Percentiles rank a stretch among this genome's conserved stretches.
These are phyloP conservation scores for Peribatodes rhomboidaria DNA, from an alignment of 2,888 invertebrate genomes.

Conservation along the genomic window DNA sequence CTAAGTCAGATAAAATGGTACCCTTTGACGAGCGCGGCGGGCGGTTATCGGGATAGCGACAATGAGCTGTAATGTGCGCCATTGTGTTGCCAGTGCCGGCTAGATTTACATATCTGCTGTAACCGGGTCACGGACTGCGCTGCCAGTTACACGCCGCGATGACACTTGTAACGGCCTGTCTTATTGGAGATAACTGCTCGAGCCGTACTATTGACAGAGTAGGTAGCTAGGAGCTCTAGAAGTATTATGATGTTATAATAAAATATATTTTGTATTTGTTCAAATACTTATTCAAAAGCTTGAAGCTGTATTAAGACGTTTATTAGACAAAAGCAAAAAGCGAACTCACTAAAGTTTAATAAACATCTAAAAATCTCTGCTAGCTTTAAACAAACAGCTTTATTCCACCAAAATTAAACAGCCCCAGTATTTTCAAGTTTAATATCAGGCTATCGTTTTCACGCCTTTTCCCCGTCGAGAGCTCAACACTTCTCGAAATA, in stretches of 20 bases:
- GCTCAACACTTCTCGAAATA: conserved; percentile 47
- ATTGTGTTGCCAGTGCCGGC: conserved; percentile 34
- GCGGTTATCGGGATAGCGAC: conserved; percentile 46
- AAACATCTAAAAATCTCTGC: conserved; percentile 1
- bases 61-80: conserved; percentile 46
- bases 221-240: no score
- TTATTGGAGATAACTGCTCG: neutral
- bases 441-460: conserved; percentile 30
- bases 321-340: neutral
- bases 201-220: no score
- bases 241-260: no score
- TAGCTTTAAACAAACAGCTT: conserved; percentile 7
- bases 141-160: neutral
- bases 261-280: no score
- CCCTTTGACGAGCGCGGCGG: conserved; percentile 55
- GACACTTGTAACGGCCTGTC: neutral
- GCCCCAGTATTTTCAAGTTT: conserved; percentile 25
- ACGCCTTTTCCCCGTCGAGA: conserved; percentile 29
- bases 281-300: neutral
- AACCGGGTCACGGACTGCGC: conserved; percentile 11
- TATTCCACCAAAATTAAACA: conserved; percentile 13
- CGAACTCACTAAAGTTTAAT: neutral
- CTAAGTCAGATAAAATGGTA: conserved; percentile 54
- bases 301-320: neutral
- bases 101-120: conserved; percentile 28